Evolutionary conservation across 2,888 invertebrate genomes (phyloP), one percentile per base, ranked within the genome.

Genomic region (Allolobophora icterica): DNA sequence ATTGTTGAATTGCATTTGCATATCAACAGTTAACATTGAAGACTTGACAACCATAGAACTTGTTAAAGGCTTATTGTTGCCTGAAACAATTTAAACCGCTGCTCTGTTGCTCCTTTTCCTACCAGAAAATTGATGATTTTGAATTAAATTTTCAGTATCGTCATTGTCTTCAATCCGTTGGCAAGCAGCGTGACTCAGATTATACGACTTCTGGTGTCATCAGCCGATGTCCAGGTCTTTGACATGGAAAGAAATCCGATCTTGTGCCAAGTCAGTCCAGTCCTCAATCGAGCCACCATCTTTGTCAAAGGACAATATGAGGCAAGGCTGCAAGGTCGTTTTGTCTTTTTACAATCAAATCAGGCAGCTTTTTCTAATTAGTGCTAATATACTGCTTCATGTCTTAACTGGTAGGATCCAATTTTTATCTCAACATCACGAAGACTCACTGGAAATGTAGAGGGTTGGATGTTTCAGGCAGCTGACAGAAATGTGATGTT

Each of bases 111-210:
- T n/a, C 71, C 71, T 71, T 71, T n/a, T 30, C 71, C 24, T 52
- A 24, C 6, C 52, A 52, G 52, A 52, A 21, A 21, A 24, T 52
- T 5, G 52, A 52, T 52, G 24, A 52, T 52, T 52, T 52, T 21
- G 11, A 52, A 5, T 52, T 3, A 52, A 52, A 8, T 35, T 91
- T 91, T 24, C 89, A 92, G 91, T 40, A 52, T 91, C 6, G 35
- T 92, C 17, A 58, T 90, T n/a, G 92, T 92, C 17, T 92, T 90
- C 89, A 92, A 92, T 84, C 92, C 92, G 33, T 71, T 92, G 89
- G 35, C 92, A 19, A 52, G 40, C n/a, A 38, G n/a, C 19, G 38
- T 91, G 35, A 83, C 84, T 38, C 91, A 91, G 38, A 84, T 92
- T 40, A 45, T 92, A 0, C 90, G 17, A 17, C n/a, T 92, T 21